phyloP scores from a whole-genome alignment of 2,113 vertebrate species.

The Hippocampus mohnikei region DNA sequence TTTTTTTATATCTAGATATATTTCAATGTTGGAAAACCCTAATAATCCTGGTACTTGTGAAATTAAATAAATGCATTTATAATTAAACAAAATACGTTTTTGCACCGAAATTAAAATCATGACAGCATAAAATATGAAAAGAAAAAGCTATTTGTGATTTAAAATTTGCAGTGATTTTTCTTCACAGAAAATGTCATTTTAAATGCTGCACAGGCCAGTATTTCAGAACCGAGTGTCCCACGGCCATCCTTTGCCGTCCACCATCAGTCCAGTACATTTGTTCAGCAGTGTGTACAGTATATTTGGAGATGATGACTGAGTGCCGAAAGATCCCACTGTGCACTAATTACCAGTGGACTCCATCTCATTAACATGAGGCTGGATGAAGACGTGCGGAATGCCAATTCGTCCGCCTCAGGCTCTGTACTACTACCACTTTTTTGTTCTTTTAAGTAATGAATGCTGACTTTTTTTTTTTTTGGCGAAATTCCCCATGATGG shows the following conservation, averaged over 20 bases:
- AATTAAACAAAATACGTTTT: neutral
- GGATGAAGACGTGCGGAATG: slow-evolving; percentile 35
- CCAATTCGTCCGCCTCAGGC: slow-evolving; percentile 35
- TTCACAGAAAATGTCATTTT: no score
- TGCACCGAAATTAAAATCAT: neutral
- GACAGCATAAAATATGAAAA: no score
- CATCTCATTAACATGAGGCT: slow-evolving; percentile 25
- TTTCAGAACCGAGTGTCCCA: no score
- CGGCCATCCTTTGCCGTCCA: no score
- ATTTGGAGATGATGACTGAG: neutral
- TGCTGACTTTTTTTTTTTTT: slow-evolving; percentile 10
- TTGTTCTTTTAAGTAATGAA: slow-evolving; percentile 33
- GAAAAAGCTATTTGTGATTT: no score
- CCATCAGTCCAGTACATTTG: neutral
- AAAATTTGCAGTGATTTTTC: no score
- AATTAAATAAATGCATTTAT: no score
- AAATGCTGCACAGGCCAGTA: no score
- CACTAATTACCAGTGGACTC: slow-evolving; percentile 25
- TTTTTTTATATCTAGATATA: no score
- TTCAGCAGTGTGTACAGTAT: neutral
- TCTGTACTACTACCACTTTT: slow-evolving; percentile 10
- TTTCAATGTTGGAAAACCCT: no score
- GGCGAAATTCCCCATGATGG: slow-evolving; percentile 3
- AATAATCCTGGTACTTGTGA: no score
- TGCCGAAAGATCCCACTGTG: neutral